A percentile compares a stretch with the other conserved stretches of the same genome.
These are phyloP conservation scores for Cryptotermes secundus DNA, from an alignment of 1,140 invertebrate genomes.

Conservation along the genomic window DNA sequence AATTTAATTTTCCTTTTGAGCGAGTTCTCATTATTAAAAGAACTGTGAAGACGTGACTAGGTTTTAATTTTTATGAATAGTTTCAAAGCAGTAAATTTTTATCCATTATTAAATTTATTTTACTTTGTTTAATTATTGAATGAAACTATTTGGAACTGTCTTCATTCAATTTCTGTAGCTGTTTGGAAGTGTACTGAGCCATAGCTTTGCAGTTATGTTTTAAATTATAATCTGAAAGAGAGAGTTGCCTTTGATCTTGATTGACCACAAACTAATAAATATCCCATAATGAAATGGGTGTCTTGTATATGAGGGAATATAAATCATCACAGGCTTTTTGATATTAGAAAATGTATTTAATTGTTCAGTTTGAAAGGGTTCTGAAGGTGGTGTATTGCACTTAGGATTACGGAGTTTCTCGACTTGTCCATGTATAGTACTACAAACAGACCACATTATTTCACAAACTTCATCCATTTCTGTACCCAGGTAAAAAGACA, in stretches of 20 bases:
- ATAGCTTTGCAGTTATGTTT: not conserved
- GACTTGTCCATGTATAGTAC: not conserved
- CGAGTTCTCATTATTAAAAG: too few species aligned
- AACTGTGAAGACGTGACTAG: not conserved
- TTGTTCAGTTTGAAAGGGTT: too few species aligned
- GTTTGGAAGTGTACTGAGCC: not conserved
- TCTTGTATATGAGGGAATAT: not conserved
- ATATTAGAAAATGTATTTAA: not conserved
- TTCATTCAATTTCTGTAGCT: not conserved
- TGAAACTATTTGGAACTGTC: not conserved
- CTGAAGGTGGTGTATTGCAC: too few species aligned
- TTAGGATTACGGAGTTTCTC: not conserved
- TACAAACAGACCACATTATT: not conserved
- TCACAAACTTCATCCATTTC: too few species aligned
- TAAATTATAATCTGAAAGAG: not conserved
- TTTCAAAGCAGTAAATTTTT: not conserved
- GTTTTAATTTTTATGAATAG: not conserved
- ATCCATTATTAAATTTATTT: not conserved
- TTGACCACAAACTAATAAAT: not conserved
- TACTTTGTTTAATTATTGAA: not conserved
- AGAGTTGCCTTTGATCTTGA: not conserved
- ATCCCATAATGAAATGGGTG: not conserved
- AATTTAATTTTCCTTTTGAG: not conserved
- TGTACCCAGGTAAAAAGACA: too few species aligned
- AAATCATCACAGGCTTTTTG: not conserved